Evolutionary conservation across 2,888 invertebrate species (phyloP).

Genomic region (Apodemia arnacis): DNA sequence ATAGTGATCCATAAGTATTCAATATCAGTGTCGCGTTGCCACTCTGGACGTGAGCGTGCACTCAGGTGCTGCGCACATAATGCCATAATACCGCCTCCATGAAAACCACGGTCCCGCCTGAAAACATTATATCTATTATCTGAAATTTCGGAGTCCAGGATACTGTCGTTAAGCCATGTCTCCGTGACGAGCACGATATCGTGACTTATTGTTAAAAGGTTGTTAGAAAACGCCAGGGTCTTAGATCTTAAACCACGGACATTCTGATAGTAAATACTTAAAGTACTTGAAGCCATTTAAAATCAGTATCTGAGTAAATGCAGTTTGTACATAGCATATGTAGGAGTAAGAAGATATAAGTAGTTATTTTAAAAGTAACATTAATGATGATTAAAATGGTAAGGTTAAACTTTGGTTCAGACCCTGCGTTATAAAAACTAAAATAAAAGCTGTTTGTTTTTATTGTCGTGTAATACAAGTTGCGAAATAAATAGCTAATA

Average conservation of each 20-base stretch:
- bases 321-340: background rate
- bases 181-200: background rate
- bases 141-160: background rate
- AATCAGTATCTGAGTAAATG: background rate
- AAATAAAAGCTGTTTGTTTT: too few species aligned
- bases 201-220: background rate
- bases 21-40: background rate
- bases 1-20: background rate
- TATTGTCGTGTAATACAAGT: too few species aligned
- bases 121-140: slow-evolving; percentile 1
- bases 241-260: slow-evolving; percentile 1
- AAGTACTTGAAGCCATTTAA: background rate
- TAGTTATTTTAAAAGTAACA: too few species aligned
- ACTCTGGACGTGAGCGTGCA: background rate
- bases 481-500: too few species aligned
- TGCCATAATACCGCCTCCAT: background rate
- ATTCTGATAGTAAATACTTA: background rate
- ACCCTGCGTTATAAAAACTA: too few species aligned
- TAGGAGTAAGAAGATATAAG: background rate
- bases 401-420: too few species aligned
- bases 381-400: too few species aligned
- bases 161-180: background rate
- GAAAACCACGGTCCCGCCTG: background rate
- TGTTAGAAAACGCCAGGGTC: background rate
- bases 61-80: background rate